Conservation (phyloP, 2,888 invertebrate genomes). For the Hyles lineata region DNA sequence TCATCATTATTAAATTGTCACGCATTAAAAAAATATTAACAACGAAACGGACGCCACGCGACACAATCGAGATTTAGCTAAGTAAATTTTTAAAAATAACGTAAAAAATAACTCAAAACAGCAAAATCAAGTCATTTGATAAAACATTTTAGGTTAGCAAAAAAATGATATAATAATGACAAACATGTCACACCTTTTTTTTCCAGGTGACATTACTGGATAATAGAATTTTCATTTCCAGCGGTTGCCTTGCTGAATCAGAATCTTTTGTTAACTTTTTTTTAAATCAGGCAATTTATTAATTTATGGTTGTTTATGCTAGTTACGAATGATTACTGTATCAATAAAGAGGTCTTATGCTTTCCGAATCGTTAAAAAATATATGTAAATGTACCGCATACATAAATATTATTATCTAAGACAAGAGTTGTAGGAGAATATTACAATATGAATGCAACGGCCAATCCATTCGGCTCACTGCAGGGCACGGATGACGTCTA, state of each 20-base stretch:
- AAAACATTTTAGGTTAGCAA: conserved; percentile 85
- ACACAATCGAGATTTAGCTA: conserved; percentile 81
- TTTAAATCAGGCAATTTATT: conserved; percentile 10
- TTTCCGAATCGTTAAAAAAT: not conserved
- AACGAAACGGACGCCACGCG: conserved; percentile 65
- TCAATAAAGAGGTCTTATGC: not conserved
- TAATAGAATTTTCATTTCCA: conserved; percentile 81
- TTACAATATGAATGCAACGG: no score
- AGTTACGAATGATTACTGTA: not conserved
- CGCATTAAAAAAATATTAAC: conserved; percentile 70
- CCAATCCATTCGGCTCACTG: no score
- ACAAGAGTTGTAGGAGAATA: no score
- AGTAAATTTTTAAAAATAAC: conserved; percentile 80
- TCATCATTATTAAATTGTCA: conserved; percentile 76
- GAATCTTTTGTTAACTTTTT: conserved; percentile 45
- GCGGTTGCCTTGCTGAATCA: conserved; percentile 71
- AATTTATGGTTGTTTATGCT: not conserved
- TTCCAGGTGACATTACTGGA: conserved; percentile 82
- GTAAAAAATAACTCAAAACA: conserved; percentile 80
- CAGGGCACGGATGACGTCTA: no score
- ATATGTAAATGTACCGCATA: no score
- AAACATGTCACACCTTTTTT: conserved; percentile 84
- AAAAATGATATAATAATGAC: conserved; percentile 82
- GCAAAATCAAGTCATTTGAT: conserved; percentile 83
- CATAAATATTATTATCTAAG: no score